A percentile compares a stretch with the other conserved stretches of the same genome.
phyloP scores from a whole-genome alignment of 2,888 invertebrate genomes.

The Brachynemurus nebulosus region DNA sequence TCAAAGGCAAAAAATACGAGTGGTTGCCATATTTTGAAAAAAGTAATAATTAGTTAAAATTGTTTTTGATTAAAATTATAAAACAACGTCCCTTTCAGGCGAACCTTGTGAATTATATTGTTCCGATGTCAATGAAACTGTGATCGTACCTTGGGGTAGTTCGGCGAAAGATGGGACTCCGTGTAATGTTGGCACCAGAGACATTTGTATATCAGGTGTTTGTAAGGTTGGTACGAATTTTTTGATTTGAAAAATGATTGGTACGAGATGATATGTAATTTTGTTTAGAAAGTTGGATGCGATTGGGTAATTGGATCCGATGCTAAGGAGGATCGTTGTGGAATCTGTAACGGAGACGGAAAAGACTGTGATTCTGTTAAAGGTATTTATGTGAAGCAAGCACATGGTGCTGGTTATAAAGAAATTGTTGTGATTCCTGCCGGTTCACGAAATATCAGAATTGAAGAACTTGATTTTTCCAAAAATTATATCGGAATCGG shows the following conservation, averaged over 20 bases:
- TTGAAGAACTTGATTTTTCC: slow-evolving; percentile 54
- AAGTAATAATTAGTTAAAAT: slow-evolving; percentile 33
- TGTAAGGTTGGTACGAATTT: slow-evolving; percentile 62
- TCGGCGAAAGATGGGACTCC: slow-evolving; percentile 74
- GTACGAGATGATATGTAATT: slow-evolving; percentile 17
- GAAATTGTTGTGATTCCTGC: slow-evolving; percentile 41
- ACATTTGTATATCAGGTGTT: slow-evolving; percentile 70
- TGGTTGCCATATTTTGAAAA: slow-evolving; percentile 64
- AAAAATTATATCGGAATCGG: slow-evolving; percentile 70
- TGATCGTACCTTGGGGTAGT: slow-evolving; percentile 60
- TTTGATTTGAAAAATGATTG: background rate
- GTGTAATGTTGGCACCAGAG: slow-evolving; percentile 63
- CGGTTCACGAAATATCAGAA: slow-evolving; percentile 42
- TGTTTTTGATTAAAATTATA: too few relatives aligned
- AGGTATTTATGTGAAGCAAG: slow-evolving; percentile 37
- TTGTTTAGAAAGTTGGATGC: slow-evolving; percentile 75
- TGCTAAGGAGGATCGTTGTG: slow-evolving; percentile 69
- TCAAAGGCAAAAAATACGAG: slow-evolving; percentile 50
- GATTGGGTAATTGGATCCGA: slow-evolving; percentile 77
- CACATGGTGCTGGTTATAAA: slow-evolving; percentile 34
- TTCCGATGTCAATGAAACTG: slow-evolving; percentile 57
- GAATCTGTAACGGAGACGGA: slow-evolving; percentile 74
- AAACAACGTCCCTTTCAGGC: slow-evolving; percentile 36
- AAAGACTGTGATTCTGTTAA: slow-evolving; percentile 61
- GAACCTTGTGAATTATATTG: slow-evolving; percentile 75